Conservation (phyloP, 2,797 vertebrate species). For the Lindbergichthys nudifrons region DNA sequence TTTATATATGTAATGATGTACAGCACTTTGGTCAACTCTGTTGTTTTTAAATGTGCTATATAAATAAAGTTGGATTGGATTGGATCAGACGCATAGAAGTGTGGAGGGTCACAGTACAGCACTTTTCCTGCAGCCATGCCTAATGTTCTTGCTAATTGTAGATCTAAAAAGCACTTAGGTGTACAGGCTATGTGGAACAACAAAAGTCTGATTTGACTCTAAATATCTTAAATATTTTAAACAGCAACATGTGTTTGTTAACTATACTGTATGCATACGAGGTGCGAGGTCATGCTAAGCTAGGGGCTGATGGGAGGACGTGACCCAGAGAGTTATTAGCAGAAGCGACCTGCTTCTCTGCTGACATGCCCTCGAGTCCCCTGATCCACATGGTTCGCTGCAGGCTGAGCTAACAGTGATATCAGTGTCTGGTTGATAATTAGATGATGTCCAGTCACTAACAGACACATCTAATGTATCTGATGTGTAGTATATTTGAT, state of each 20-base stretch:
- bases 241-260: not conserved
- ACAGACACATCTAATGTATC: not conserved
- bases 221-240: not conserved
- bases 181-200: not conserved
- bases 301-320: slow-evolving; percentile 11
- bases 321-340: slow-evolving; percentile 28
- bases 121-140: slow-evolving; percentile 20
- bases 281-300: slow-evolving; percentile 25
- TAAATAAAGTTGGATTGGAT: no score
- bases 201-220: not conserved
- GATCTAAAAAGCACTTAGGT: slow-evolving; percentile 10
- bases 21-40: no score
- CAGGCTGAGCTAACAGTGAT: not conserved
- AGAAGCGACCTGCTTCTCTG: slow-evolving; percentile 23
- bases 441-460: slow-evolving; percentile 2
- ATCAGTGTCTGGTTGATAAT: not conserved
- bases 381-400: slow-evolving; percentile 1
- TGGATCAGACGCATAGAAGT: slow-evolving; percentile 5
- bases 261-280: slow-evolving; percentile 8
- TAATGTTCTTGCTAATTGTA: slow-evolving; percentile 32
- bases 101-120: slow-evolving; percentile 2
- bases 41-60: no score
- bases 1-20: no score
- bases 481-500: not conserved
- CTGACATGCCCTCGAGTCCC: slow-evolving; percentile 14